Percentiles rank a stretch among this genome's conserved stretches.
Conservation (phyloP, 2,888 invertebrate species). For the Yponomeuta plumbellus region DNA sequence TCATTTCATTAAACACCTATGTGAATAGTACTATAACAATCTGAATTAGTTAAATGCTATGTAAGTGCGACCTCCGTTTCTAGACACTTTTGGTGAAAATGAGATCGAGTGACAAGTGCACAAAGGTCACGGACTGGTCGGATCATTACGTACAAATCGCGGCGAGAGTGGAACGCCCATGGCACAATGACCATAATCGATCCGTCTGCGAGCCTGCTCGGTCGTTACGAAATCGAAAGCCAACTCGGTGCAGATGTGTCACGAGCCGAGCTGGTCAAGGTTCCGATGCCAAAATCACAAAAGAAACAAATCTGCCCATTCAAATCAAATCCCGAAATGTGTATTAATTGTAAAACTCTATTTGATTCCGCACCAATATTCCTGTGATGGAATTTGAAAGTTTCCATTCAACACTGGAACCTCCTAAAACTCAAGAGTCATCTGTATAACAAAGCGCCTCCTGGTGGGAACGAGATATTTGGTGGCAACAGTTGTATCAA, state of each 20-base stretch:
- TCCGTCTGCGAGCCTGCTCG: conserved; percentile 38
- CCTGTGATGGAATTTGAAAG: neutral
- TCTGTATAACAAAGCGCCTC: neutral
- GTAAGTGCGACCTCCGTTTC: neutral
- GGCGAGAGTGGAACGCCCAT: conserved; percentile 50
- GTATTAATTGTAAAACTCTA: neutral
- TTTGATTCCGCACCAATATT: no score
- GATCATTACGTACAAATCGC: conserved; percentile 33
- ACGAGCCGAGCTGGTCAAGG: conserved; percentile 52
- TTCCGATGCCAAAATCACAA: conserved; percentile 14
- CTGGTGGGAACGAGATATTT: neutral
- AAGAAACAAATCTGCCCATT: neutral
- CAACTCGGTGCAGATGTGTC: conserved; percentile 43
- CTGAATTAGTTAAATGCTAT: neutral
- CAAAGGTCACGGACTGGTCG: conserved; percentile 34
- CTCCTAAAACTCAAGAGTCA: neutral
- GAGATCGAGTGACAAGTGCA: conserved; percentile 28
- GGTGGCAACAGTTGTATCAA: conserved; percentile 1
- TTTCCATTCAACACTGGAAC: neutral
- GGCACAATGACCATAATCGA: conserved; percentile 62
- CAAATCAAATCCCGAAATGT: neutral
- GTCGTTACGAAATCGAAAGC: conserved; percentile 57
- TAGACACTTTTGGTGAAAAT: neutral
- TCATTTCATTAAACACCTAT: neutral
- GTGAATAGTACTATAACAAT: neutral